Evolutionary conservation across 2,797 vertebrate genomes (phyloP).

Genomic region (Lacerta bilineata): DNA sequence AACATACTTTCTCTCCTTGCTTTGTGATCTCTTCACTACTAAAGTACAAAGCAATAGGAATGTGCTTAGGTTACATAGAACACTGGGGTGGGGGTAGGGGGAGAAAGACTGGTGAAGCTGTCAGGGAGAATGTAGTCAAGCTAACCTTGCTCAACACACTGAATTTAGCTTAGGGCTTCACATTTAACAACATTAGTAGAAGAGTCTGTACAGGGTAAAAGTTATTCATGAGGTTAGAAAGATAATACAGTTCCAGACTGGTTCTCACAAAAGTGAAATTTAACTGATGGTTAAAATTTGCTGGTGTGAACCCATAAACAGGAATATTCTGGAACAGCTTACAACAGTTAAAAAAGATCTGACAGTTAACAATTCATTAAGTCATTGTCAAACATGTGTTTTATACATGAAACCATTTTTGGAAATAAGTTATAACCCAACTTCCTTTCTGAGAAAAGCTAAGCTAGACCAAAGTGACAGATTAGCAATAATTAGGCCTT

Average conservation of each 20-base stretch:
- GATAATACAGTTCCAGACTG: slow-evolving; percentile 3
- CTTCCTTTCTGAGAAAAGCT: slow-evolving; percentile 15
- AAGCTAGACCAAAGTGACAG: slow-evolving; percentile 6
- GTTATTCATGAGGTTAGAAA: background rate
- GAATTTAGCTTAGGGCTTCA: background rate
- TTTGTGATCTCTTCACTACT: slow-evolving; percentile 18
- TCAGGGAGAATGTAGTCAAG: background rate
- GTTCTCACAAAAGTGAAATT: background rate
- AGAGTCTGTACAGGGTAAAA: background rate
- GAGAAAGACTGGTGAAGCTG: rapidly evolving
- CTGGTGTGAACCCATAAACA: background rate
- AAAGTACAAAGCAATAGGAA: slow-evolving; percentile 8
- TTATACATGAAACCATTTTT: slow-evolving; percentile 2
- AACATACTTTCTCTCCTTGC: background rate
- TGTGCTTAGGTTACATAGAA: background rate
- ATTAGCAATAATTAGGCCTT: slow-evolving; percentile 1
- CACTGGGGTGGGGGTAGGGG: background rate
- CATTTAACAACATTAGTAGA: background rate
- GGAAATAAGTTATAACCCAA: slow-evolving; percentile 3
- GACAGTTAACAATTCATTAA: background rate
- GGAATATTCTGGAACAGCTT: background rate
- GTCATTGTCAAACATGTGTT: background rate
- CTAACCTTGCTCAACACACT: background rate
- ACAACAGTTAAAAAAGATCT: background rate
- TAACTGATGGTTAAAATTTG: background rate